These are phyloP conservation scores for Cosmia pyralina DNA, from an alignment of 2,888 invertebrate genomes.

Conservation along the genomic window DNA sequence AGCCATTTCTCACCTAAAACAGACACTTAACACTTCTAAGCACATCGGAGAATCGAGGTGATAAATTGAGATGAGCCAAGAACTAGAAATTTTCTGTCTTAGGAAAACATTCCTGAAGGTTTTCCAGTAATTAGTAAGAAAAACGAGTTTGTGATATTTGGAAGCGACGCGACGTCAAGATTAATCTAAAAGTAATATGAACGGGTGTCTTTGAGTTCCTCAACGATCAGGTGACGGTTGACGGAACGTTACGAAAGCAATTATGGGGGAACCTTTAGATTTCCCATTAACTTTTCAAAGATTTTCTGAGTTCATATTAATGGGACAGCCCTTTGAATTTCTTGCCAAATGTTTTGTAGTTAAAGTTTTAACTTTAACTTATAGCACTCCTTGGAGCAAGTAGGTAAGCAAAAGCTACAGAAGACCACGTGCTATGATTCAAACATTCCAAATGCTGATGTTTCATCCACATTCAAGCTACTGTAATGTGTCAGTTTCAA, in stretches of 20 bases:
- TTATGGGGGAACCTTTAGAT: constrained; percentile 24
- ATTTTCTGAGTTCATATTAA: constrained; percentile 28
- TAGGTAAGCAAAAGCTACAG: background rate
- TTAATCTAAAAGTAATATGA: constrained; percentile 51
- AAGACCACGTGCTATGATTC: background rate
- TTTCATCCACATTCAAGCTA: background rate
- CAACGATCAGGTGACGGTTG: constrained; percentile 29
- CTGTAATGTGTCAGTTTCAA: background rate
- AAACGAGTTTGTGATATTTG: constrained; percentile 31
- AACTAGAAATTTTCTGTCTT: background rate
- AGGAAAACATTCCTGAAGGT: background rate
- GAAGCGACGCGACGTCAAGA: constrained; percentile 16
- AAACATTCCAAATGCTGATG: background rate
- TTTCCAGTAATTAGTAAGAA: constrained; percentile 11
- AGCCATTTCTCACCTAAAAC: background rate
- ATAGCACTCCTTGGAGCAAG: background rate
- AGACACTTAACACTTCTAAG: background rate
- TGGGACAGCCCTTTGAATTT: background rate
- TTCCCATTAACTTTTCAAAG: constrained; percentile 19
- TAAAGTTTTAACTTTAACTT: too few relatives aligned
- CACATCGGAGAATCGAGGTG: constrained; percentile 12
- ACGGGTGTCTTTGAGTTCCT: constrained; percentile 11
- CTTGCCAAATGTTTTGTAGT: background rate
- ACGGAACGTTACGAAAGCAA: constrained; percentile 34
- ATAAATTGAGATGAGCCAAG: background rate